Evolutionary conservation across 2,797 vertebrate species (phyloP).

Genomic region (Intellagama lesueurii): DNA sequence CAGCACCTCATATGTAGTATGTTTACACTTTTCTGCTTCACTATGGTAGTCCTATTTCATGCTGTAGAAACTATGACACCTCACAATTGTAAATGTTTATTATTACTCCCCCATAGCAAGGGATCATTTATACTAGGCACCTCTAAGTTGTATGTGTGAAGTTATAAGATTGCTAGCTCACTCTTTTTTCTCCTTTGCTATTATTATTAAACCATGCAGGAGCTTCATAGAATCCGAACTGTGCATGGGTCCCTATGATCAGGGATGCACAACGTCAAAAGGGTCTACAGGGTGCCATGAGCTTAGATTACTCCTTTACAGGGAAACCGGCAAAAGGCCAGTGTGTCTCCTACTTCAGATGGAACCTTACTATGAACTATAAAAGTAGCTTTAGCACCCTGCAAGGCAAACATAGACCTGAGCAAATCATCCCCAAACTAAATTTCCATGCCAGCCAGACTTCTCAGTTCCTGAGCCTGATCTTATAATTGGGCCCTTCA

Average conservation of each 20-base stretch:
- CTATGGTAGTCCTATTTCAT: not conserved
- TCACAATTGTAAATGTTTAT: not conserved
- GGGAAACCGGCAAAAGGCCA: conserved; percentile 3
- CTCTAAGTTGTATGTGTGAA: not conserved
- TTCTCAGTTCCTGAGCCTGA: conserved; percentile 48
- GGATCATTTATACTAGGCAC: not conserved
- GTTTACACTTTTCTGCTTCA: not conserved
- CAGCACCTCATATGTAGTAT: not conserved
- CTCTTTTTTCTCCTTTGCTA: not conserved
- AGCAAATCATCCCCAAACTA: conserved; percentile 57
- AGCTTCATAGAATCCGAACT: conserved; percentile 22
- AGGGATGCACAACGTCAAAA: not conserved
- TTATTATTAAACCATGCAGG: not conserved
- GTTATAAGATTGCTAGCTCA: not conserved
- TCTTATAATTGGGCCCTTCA: conserved; percentile 49
- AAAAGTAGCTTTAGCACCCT: conserved; percentile 27
- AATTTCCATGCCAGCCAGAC: conserved; percentile 55
- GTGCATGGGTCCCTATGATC: conserved; percentile 1
- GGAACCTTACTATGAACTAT: conserved; percentile 40
- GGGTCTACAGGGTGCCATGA: not conserved
- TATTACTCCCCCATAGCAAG: not conserved
- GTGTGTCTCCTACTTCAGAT: conserved; percentile 24
- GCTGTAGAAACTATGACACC: not conserved
- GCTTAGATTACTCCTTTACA: conserved; percentile 31
- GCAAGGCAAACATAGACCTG: conserved; percentile 13